These are phyloP conservation scores for Pipistrellus nathusii DNA, from an alignment of 2,797 vertebrate genomes.

Conservation along the genomic window DNA sequence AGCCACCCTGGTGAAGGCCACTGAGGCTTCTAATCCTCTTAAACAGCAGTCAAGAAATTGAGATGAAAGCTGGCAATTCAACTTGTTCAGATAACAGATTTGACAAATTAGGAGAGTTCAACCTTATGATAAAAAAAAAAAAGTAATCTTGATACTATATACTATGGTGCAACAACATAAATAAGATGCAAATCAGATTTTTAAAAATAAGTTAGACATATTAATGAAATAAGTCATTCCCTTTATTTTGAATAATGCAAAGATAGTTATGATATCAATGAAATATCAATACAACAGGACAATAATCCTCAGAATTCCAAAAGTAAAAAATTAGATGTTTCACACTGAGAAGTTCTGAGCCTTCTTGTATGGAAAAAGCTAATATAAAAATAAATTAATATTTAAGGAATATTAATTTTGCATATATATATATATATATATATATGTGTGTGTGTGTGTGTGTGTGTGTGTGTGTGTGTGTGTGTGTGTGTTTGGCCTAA, in stretches of 20 bases:
- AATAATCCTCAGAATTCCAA: slow-evolving; percentile 8
- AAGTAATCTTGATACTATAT: slow-evolving; percentile 66
- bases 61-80: slow-evolving; percentile 88
- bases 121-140: slow-evolving; percentile 65
- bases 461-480: too few relatives aligned
- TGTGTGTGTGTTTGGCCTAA: slow-evolving; percentile 44
- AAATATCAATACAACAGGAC: not conserved
- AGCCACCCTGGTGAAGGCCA: slow-evolving; percentile 81
- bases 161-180: slow-evolving; percentile 36
- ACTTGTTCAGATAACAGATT: slow-evolving; percentile 84
- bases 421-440: not conserved
- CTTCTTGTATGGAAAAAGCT: not conserved
- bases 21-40: slow-evolving; percentile 88
- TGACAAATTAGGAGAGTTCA: slow-evolving; percentile 84
- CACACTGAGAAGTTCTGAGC: not conserved
- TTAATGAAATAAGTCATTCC: slow-evolving; percentile 68
- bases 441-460: too few relatives aligned
- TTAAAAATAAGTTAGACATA: slow-evolving; percentile 56
- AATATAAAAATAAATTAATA: not conserved
- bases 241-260: slow-evolving; percentile 53
- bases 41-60: slow-evolving; percentile 87
- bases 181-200: slow-evolving; percentile 56
- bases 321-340: slow-evolving; percentile 28
- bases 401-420: slow-evolving; percentile 35
- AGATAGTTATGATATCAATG: slow-evolving; percentile 15